Evolutionary conservation across 1,140 invertebrate species (phyloP), one percentile per base, ranked within the genome.

Genomic region (Drosophila auraria): DNA sequence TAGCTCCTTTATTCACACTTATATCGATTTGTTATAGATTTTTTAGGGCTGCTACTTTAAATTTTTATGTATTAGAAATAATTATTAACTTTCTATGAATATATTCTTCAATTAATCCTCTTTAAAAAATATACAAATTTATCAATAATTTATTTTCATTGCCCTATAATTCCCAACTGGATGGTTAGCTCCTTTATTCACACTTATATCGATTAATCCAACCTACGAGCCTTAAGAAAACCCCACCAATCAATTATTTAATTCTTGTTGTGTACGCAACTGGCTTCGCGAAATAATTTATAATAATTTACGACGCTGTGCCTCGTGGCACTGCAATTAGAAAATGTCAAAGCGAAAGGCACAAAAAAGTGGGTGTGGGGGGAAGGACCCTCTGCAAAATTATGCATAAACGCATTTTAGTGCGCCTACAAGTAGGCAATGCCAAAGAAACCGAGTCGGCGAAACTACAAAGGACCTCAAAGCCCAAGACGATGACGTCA

Each of bases 381-480:
- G 20, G 12, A 44, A 49, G 17, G 42, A 44, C 68, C 63, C 68
- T 69, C 58, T 79, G 71, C 73, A 78, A 89, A 89, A 87, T 87
- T 87, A 89, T 87, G 84, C 84, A 87, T 90, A 89, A 89, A 86
- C 84, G 84, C 86, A 89, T 82, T 90, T 89, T 89, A 89, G 78
- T 84, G 84, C 86, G 84, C 84, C 84, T 86, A 84, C 73, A 89
- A 87, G 84, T 87, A 87, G 81, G 84, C 84, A 87, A 89, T 78
- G 70, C 51, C 62, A 71, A 66, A 68, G 63, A 63, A 65, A 47
- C 23, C 54, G 20, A 68, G 64, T 69, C 80, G 83, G 83, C 56
- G 63, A 66, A 87, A 89, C 84, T 83, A 89, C 83, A 87, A 89
- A 87, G 83, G 45, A 63, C 70, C 69, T 75, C 74, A 74, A 71